phyloP scores from a whole-genome alignment of 2,113 vertebrate species.

The Stomatorhinus ivindoensis region DNA sequence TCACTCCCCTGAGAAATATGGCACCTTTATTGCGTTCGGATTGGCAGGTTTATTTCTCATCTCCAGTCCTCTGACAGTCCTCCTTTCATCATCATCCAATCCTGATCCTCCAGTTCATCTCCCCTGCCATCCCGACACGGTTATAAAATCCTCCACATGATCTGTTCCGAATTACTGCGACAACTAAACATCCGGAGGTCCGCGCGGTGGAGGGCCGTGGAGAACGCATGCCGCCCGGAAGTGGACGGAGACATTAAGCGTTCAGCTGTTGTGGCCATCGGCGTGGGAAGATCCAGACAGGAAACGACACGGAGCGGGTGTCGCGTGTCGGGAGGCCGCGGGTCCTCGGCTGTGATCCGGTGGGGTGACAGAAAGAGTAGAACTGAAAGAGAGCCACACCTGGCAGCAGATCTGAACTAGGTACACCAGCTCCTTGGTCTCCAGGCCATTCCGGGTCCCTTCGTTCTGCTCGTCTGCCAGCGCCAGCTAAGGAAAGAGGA shows the following conservation, averaged over 20 bases:
- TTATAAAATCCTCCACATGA: neutral
- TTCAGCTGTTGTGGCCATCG: neutral
- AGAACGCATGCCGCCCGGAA: neutral
- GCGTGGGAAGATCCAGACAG: neutral
- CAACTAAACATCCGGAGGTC: neutral
- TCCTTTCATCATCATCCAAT: neutral
- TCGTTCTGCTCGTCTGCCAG: conserved; percentile 94
- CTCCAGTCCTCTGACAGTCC: neutral
- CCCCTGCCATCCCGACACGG: neutral
- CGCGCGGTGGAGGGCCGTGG: neutral
- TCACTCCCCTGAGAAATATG: neutral
- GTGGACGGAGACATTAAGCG: neutral
- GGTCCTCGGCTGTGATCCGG: neutral
- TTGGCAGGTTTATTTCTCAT: neutral
- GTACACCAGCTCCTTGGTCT: conserved; percentile 92
- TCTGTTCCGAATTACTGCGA: neutral
- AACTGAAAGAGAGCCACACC: conserved; percentile 57
- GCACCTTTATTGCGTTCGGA: neutral
- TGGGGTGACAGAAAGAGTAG: neutral
- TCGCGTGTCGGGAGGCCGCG: neutral
- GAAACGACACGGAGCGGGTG: no score
- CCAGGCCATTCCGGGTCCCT: conserved; percentile 82
- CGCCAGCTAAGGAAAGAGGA: conserved; percentile 64
- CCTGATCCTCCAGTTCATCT: neutral
- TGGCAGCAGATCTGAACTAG: conserved; percentile 93